These are phyloP conservation scores for Phaedon cochleariae DNA, from an alignment of 2,888 invertebrate species.

Conservation along the genomic window DNA sequence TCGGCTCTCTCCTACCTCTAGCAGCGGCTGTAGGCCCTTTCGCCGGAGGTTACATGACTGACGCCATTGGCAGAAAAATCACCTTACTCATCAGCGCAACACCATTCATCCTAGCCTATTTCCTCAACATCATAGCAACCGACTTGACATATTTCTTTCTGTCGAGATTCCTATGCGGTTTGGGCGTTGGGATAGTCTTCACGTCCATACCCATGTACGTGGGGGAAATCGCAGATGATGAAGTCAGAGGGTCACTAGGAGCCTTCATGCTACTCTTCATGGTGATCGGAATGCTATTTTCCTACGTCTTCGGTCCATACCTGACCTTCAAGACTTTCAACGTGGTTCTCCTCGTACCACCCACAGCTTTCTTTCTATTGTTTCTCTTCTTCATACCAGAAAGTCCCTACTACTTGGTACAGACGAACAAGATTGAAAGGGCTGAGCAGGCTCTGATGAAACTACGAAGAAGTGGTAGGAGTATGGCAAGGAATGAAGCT, in stretches of 20 bases:
- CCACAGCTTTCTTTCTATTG: constrained; percentile 68
- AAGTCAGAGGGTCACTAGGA: constrained; percentile 81
- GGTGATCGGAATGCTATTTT: constrained; percentile 72
- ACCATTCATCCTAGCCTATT: constrained; percentile 76
- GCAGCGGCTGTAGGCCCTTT: constrained; percentile 72
- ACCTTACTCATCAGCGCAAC: constrained; percentile 71
- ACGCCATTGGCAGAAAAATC: constrained; percentile 75
- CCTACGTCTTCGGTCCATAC: constrained; percentile 78
- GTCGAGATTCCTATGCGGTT: constrained; percentile 66
- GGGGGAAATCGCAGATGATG: constrained; percentile 83
- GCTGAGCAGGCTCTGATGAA: constrained; percentile 68
- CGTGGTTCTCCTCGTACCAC: constrained; percentile 71
- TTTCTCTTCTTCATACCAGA: constrained; percentile 82
- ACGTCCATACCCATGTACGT: constrained; percentile 85
- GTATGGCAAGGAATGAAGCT: constrained; percentile 72
- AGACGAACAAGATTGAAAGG: constrained; percentile 66
- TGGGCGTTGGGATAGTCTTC: constrained; percentile 75
- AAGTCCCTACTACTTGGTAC: constrained; percentile 76
- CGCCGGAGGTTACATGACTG: constrained; percentile 73
- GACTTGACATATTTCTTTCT: constrained; percentile 51
- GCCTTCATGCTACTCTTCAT: constrained; percentile 83
- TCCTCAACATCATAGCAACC: constrained; percentile 62
- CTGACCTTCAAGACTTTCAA: constrained; percentile 72
- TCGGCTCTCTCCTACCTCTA: constrained; percentile 64
- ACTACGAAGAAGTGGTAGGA: constrained; percentile 72